Conservation (phyloP, 2,888 invertebrate genomes). For the Drosophila robusta region DNA sequence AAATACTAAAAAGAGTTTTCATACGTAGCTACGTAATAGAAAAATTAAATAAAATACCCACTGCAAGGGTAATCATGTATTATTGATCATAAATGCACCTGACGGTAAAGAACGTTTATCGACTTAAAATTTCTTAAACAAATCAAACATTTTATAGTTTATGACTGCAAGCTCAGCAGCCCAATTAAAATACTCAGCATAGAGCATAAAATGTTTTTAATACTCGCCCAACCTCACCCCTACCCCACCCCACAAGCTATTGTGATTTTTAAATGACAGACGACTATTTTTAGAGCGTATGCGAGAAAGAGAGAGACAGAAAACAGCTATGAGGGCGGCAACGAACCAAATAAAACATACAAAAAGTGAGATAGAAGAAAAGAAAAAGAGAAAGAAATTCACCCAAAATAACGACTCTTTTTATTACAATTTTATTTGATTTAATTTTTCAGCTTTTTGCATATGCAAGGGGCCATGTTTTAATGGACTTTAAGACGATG, state of each 20-base stretch:
- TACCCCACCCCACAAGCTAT: background rate
- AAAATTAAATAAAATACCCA: background rate
- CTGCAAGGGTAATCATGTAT: too few relatives aligned
- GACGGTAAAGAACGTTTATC: constrained; percentile 11
- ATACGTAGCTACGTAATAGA: too few relatives aligned
- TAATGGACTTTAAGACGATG: constrained; percentile 45
- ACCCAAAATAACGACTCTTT: constrained; percentile 46
- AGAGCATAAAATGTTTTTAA: constrained; percentile 20
- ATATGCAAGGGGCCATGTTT: constrained; percentile 66
- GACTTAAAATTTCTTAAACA: constrained; percentile 30
- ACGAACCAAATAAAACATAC: constrained; percentile 15
- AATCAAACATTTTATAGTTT: constrained; percentile 41
- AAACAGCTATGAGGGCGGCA: constrained; percentile 27
- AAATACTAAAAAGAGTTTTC: too few relatives aligned
- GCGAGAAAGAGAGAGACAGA: constrained; percentile 6
- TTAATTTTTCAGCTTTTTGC: constrained; percentile 59
- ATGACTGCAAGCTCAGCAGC: background rate
- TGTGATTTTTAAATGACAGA: constrained; percentile 32
- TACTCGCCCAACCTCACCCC: background rate
- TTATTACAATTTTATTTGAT: constrained; percentile 48
- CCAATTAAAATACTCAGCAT: constrained; percentile 31
- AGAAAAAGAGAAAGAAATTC: constrained; percentile 29
- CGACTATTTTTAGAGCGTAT: constrained; percentile 44
- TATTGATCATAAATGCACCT: background rate
- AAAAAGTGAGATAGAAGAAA: constrained; percentile 17